Conservation (phyloP, 2,113 vertebrate species). For the Onychostoma macrolepis region DNA sequence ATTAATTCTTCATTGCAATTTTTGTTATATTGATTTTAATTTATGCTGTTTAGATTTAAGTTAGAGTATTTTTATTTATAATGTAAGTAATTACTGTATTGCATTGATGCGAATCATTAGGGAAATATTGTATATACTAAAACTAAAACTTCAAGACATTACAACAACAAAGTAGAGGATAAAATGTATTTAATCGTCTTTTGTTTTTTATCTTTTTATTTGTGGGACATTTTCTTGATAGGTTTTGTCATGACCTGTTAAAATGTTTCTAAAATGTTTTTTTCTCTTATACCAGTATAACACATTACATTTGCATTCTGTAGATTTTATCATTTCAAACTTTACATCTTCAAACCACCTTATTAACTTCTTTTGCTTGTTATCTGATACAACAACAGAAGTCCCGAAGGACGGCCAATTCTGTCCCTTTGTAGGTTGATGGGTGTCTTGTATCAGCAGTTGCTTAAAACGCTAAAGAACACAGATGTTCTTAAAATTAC, state of each 20-base stretch:
- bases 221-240: background rate
- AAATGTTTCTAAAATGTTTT: background rate
- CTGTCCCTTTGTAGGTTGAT: conserved; percentile 58
- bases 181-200: background rate
- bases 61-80: background rate
- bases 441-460: conserved; percentile 55
- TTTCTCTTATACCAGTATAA: background rate
- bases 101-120: background rate
- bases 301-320: background rate
- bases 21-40: background rate
- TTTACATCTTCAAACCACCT: background rate
- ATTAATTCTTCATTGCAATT: too few relatives aligned
- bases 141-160: background rate
- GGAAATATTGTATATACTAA: background rate
- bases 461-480: conserved; percentile 72
- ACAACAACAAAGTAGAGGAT: background rate
- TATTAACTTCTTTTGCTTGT: background rate
- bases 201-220: background rate
- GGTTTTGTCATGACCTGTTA: background rate
- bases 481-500: conserved; percentile 80
- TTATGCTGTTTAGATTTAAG: background rate
- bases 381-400: conserved; percentile 8
- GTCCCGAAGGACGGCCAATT: conserved; percentile 12
- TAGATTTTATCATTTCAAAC: background rate
- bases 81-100: background rate